These are phyloP conservation scores for Heliconius cydno DNA, from an alignment of 2,888 invertebrate genomes.

Conservation along the genomic window DNA sequence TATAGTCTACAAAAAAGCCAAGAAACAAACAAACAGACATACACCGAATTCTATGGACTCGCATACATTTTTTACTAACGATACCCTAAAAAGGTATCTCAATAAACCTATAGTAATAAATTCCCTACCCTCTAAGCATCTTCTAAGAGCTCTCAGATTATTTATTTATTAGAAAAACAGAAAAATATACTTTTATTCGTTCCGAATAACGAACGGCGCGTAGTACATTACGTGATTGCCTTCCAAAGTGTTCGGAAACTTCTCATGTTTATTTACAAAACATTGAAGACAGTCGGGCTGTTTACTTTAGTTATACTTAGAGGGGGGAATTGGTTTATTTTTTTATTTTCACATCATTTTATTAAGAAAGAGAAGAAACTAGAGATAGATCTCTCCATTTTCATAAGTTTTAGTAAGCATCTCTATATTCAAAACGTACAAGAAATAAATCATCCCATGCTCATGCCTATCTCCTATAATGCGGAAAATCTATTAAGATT, in stretches of 20 bases:
- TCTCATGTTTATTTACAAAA: constrained; percentile 28
- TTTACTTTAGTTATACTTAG: not conserved
- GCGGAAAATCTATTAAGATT: no score
- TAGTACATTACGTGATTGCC: constrained; percentile 29
- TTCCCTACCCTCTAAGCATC: not conserved
- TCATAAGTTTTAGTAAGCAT: no score
- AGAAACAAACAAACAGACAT: not conserved
- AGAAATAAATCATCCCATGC: no score
- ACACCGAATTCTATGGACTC: not conserved
- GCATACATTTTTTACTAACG: not conserved
- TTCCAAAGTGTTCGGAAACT: constrained; percentile 2
- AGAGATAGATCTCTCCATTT: not conserved
- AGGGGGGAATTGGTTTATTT: not conserved
- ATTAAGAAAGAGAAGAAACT: not conserved
- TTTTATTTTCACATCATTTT: not conserved
- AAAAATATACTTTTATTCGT: constrained; percentile 14
- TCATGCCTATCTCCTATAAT: no score
- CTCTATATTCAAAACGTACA: no score
- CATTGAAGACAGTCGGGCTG: not conserved
- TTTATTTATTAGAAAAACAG: constrained; percentile 25
- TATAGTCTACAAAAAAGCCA: no score
- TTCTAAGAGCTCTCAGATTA: constrained; percentile 13
- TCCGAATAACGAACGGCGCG: constrained; percentile 6
- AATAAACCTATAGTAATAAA: not conserved
- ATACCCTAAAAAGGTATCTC: not conserved